phyloP scores from a whole-genome alignment of 2,888 invertebrate species.

The Vannuccia rotundouncinata region DNA sequence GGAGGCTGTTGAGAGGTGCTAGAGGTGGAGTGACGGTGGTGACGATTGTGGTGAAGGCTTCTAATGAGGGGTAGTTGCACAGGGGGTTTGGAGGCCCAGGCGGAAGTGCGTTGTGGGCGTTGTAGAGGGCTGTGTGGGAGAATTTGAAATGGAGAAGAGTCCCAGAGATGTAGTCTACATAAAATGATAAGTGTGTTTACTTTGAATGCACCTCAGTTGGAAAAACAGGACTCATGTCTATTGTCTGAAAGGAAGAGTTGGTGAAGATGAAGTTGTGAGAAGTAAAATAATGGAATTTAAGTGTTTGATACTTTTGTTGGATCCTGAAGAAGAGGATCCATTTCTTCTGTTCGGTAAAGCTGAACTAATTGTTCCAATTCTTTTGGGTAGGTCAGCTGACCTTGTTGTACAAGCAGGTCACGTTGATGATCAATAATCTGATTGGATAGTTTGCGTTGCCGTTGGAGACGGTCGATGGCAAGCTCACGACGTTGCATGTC shows the following conservation, averaged over 20 bases:
- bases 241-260: not conserved
- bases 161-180: too few relatives aligned
- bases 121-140: too few relatives aligned
- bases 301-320: not conserved
- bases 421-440: not conserved
- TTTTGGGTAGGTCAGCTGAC: not conserved
- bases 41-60: too few relatives aligned
- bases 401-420: not conserved
- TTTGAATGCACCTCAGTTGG: not conserved
- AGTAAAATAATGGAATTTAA: not conserved
- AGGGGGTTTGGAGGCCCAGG: too few relatives aligned
- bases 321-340: not conserved
- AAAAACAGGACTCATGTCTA: not conserved
- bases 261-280: not conserved
- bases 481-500: not conserved
- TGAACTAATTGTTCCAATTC: not conserved
- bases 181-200: too few relatives aligned
- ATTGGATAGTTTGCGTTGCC: not conserved
- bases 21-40: too few relatives aligned
- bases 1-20: too few relatives aligned
- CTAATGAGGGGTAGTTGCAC: too few relatives aligned
- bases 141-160: too few relatives aligned
- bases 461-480: not conserved
- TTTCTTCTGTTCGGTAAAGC: not conserved
- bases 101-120: too few relatives aligned